These are phyloP conservation scores for Apodemia mormo DNA, from an alignment of 2,888 invertebrate species.

Conservation along the genomic window DNA sequence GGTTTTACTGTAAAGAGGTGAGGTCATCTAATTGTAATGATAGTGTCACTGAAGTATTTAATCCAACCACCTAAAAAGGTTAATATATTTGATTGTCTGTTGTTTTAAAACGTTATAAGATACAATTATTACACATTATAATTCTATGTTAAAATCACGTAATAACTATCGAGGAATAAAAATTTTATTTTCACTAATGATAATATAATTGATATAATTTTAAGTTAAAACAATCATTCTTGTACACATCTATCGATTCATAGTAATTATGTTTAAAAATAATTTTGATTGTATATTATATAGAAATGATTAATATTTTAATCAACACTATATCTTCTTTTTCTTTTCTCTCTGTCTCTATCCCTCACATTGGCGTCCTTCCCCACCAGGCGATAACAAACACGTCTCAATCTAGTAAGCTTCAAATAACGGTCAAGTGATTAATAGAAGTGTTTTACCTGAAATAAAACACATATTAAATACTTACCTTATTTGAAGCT, in stretches of 20 bases:
- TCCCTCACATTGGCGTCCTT: background rate
- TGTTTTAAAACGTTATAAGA: too few species aligned
- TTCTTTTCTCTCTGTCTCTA: too few species aligned
- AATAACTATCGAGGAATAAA: too few species aligned
- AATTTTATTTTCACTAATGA: background rate
- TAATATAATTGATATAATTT: too few species aligned
- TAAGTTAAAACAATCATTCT: too few species aligned
- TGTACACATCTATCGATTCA: too few species aligned
- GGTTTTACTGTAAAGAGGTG: background rate
- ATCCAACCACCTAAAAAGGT: background rate
- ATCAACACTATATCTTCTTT: too few species aligned
- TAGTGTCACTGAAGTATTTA: background rate
- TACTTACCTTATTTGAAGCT: slow-evolving; percentile 14
- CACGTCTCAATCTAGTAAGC: background rate
- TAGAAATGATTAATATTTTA: too few species aligned
- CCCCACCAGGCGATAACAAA: slow-evolving; percentile 10
- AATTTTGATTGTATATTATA: background rate
- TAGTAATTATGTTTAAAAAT: background rate
- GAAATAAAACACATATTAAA: slow-evolving; percentile 11
- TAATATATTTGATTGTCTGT: too few species aligned
- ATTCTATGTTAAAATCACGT: too few species aligned
- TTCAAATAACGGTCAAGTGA: background rate
- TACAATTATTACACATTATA: too few species aligned
- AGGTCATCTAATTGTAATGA: background rate
- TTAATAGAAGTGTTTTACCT: slow-evolving; percentile 8